phyloP scores from a whole-genome alignment of 1,140 invertebrate species.

The Drosophila cardini region DNA sequence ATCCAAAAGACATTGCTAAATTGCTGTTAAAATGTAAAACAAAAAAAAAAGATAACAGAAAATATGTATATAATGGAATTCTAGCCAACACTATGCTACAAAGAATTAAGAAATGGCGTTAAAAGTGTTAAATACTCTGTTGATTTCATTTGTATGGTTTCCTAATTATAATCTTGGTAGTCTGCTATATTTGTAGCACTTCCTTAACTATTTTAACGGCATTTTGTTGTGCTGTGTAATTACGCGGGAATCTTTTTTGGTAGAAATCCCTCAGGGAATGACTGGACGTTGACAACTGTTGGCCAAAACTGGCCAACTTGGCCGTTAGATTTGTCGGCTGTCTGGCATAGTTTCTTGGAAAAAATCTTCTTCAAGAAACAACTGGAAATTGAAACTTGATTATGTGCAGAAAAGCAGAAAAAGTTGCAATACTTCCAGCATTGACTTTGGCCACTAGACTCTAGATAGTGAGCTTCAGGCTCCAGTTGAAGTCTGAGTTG shows the following conservation, averaged over 20 bases:
- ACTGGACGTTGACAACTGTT: conserved; percentile 70
- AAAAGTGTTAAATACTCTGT: too few relatives aligned
- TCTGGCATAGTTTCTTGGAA: conserved; percentile 61
- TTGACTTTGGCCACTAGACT: not conserved
- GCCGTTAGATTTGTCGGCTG: conserved; percentile 27
- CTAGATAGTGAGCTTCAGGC: not conserved
- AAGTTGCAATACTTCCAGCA: conserved; percentile 47
- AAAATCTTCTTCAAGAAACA: conserved; percentile 64
- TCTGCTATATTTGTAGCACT: not conserved
- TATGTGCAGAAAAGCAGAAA: conserved; percentile 77
- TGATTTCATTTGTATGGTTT: too few relatives aligned
- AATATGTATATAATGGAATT: conserved; percentile 39
- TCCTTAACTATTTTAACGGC: not conserved
- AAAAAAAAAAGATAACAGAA: conserved; percentile 5
- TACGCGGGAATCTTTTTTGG: conserved; percentile 43
- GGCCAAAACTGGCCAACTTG: conserved; percentile 38
- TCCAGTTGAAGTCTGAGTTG: not conserved
- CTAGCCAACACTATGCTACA: conserved; percentile 34
- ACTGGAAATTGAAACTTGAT: conserved; percentile 81
- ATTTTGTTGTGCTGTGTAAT: conserved; percentile 58
- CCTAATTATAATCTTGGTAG: not conserved
- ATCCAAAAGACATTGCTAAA: conserved; percentile 78
- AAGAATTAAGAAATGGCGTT: not conserved
- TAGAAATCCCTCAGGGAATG: conserved; percentile 23
- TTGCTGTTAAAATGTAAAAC: conserved; percentile 70